Conservation (phyloP, 2,113 vertebrate species). For the Raja brachyura region DNA sequence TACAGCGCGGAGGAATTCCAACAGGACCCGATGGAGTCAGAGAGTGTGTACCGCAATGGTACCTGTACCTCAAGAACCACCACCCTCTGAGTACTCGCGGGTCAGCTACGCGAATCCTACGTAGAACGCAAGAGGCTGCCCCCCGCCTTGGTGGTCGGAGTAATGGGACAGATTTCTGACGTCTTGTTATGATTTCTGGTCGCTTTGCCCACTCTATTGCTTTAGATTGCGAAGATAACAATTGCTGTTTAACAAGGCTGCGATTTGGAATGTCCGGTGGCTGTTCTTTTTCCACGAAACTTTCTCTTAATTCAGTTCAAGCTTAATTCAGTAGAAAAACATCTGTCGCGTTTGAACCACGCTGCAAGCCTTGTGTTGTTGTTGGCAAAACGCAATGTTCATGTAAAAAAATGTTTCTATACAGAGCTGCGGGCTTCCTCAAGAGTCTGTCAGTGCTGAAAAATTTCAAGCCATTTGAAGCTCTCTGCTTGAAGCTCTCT, state of each 20-base stretch:
- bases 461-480: not conserved
- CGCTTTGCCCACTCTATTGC: not conserved
- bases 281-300: not conserved
- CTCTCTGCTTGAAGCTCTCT: not conserved
- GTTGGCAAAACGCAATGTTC: not conserved
- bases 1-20: conserved; percentile 81
- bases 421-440: not conserved
- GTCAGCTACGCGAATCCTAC: too few relatives aligned
- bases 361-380: not conserved
- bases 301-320: not conserved
- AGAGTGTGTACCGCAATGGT: conserved; percentile 71
- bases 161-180: not conserved
- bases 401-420: not conserved
- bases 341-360: not conserved
- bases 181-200: not conserved
- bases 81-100: conserved; percentile 22
- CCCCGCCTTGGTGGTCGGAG: too few relatives aligned
- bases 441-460: not conserved
- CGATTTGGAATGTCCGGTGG: not conserved
- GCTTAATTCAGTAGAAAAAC: not conserved
- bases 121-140: not conserved
- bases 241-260: not conserved
- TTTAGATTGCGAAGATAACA: not conserved
- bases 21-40: conserved; percentile 69
- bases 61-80: conserved; percentile 75